Evolutionary conservation across 2,888 invertebrate genomes (phyloP).

Genomic region (Caenorhabditis sinica): DNA sequence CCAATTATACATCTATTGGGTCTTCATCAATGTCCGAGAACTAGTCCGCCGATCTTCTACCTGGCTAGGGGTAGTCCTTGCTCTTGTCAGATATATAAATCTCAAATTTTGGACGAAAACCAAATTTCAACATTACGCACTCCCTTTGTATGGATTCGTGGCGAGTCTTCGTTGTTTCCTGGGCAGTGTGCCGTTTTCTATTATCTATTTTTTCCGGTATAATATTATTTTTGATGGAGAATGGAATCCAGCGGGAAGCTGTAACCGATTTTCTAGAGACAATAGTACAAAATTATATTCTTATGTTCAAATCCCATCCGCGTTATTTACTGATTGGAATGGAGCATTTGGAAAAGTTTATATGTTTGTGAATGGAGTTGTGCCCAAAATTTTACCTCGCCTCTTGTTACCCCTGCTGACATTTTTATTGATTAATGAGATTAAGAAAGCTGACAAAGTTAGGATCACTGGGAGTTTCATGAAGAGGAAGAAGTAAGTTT

Average conservation of each 20-base stretch:
- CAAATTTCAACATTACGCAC: not conserved
- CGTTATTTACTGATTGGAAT: slow-evolving; percentile 1
- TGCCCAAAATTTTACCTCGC: slow-evolving; percentile 15
- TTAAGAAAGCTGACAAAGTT: not conserved
- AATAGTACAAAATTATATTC: not conserved
- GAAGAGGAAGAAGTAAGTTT: slow-evolving; percentile 12
- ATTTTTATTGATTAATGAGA: slow-evolving; percentile 3
- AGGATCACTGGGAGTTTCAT: not conserved
- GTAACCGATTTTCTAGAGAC: too few species aligned
- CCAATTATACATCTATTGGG: slow-evolving; percentile 11
- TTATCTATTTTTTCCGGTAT: slow-evolving; percentile 25
- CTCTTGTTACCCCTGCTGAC: slow-evolving; percentile 10
- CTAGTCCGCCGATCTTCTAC: slow-evolving; percentile 21
- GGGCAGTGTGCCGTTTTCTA: slow-evolving; percentile 1
- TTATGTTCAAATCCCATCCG: not conserved
- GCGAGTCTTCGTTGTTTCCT: not conserved
- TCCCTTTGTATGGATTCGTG: not conserved
- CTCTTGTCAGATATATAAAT: slow-evolving; percentile 15
- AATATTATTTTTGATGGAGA: slow-evolving; percentile 1
- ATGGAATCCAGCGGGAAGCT: not conserved
- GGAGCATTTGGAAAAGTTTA: slow-evolving; percentile 14
- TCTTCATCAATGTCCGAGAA: slow-evolving; percentile 14
- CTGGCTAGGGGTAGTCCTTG: slow-evolving; percentile 21
- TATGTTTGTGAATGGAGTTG: slow-evolving; percentile 8
- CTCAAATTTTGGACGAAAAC: slow-evolving; percentile 11